Conservation (phyloP, 2,888 invertebrate species). For the Drosophila testacea region DNA sequence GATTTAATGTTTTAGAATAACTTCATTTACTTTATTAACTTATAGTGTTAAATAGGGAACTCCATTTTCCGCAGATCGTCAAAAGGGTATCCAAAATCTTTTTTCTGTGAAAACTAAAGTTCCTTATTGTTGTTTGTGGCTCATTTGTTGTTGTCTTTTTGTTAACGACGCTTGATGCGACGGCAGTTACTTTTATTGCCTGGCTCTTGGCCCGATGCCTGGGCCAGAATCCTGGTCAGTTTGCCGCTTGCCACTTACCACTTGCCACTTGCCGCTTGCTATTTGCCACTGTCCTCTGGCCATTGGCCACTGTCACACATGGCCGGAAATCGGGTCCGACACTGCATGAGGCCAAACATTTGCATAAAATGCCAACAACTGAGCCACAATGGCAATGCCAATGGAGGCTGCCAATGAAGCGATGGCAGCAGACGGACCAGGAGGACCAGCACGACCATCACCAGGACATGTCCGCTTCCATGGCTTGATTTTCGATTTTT, state of each 20-base stretch:
- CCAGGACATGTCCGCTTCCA: constrained; percentile 10
- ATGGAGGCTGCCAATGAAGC: constrained; percentile 28
- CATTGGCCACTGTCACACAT: constrained; percentile 73
- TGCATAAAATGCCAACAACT: constrained; percentile 71
- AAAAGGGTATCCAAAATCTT: constrained; percentile 21
- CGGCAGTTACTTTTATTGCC: constrained; percentile 69
- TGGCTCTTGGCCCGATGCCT: constrained; percentile 11
- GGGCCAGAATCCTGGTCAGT: constrained; percentile 26
- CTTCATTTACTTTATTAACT: not conserved
- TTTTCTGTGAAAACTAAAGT: too few relatives aligned
- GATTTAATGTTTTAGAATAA: too few relatives aligned
- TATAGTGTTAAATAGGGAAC: not conserved
- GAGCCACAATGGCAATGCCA: constrained; percentile 29
- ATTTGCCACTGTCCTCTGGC: constrained; percentile 37
- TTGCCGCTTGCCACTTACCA: constrained; percentile 31
- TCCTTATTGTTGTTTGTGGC: constrained; percentile 5
- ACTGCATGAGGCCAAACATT: constrained; percentile 78
- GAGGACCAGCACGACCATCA: not conserved
- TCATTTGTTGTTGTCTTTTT: constrained; percentile 40
- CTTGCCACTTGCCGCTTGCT: constrained; percentile 46
- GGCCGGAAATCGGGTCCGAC: constrained; percentile 77
- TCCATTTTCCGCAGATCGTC: too few relatives aligned
- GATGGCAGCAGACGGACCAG: constrained; percentile 8
- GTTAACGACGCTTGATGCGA: constrained; percentile 47
- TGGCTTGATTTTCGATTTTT: constrained; percentile 75